Percentiles rank a stretch among this genome's conserved stretches.
Evolutionary conservation across 2,888 invertebrate species (phyloP).

Genomic region (Aphodius sticticus): DNA sequence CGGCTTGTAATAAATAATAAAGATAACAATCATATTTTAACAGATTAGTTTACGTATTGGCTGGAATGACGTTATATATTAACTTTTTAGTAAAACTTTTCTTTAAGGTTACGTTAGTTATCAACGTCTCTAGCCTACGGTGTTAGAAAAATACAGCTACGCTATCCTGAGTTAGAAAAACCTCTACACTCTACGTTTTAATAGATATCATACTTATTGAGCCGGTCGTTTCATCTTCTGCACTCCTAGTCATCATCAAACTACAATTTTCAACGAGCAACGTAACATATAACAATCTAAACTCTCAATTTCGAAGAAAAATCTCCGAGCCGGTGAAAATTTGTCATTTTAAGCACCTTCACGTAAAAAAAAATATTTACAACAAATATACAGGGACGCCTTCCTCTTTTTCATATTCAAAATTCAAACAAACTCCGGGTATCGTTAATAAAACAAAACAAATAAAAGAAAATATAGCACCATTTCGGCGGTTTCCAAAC

Average conservation of each 20-base stretch:
- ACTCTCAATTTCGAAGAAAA: conserved; percentile 41
- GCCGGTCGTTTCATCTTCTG: too few species aligned
- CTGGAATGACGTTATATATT: neutral
- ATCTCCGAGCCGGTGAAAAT: too few species aligned
- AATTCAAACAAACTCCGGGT: too few species aligned
- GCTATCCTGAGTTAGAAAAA: neutral
- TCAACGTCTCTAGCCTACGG: neutral
- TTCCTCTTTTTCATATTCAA: too few species aligned
- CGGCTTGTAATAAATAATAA: too few species aligned
- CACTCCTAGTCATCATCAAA: too few species aligned
- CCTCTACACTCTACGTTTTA: neutral
- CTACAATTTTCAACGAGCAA: too few species aligned
- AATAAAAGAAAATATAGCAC: neutral
- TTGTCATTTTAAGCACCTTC: too few species aligned
- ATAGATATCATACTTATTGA: neutral
- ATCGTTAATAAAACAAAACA: too few species aligned
- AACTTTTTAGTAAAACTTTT: neutral
- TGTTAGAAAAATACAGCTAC: neutral
- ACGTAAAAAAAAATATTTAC: too few species aligned
- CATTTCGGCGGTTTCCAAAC: neutral
- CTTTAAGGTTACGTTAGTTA: neutral
- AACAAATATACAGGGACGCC: too few species aligned
- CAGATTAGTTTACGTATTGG: neutral
- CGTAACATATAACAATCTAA: too few species aligned
- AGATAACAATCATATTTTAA: neutral